Conservation (phyloP, 64 coral and sea anemone species). For the Hydrozoanthus tunicans region DNA sequence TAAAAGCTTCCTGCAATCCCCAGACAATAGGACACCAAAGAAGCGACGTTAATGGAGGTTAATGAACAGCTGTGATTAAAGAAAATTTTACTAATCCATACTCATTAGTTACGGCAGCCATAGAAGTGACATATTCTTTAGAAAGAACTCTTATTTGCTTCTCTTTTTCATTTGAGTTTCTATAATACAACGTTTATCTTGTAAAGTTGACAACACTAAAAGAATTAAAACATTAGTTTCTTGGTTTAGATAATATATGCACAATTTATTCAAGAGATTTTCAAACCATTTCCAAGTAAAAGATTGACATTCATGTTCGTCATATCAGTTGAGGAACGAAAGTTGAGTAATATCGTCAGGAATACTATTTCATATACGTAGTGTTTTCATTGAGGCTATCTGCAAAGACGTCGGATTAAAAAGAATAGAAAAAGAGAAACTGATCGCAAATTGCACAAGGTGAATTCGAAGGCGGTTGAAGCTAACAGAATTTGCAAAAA, state of each 20-base stretch:
- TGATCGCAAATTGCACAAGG: not conserved
- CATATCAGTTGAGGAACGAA: too few species aligned
- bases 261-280: not conserved
- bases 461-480: not conserved
- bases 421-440: too few species aligned
- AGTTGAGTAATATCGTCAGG: too few species aligned
- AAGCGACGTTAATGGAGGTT: slow-evolving; percentile 38
- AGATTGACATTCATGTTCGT: not conserved
- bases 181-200: not conserved
- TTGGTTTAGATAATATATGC: too few species aligned
- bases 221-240: not conserved
- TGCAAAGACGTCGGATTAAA: too few species aligned
- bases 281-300: not conserved
- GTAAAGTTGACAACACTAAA: not conserved
- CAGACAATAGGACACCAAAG: slow-evolving; percentile 5
- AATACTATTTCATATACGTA: too few species aligned
- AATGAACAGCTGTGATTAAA: slow-evolving; percentile 13
- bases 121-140: not conserved
- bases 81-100: slow-evolving; percentile 9
- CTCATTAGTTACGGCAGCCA: not conserved
- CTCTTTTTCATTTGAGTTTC: not conserved
- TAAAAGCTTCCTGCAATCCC: slow-evolving; percentile 11
- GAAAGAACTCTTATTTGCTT: slow-evolving; percentile 24
- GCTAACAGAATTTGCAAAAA: not conserved
- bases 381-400: too few species aligned